phyloP scores from a whole-genome alignment of 2,113 vertebrate species.

The Tricholaema leucomelas region DNA sequence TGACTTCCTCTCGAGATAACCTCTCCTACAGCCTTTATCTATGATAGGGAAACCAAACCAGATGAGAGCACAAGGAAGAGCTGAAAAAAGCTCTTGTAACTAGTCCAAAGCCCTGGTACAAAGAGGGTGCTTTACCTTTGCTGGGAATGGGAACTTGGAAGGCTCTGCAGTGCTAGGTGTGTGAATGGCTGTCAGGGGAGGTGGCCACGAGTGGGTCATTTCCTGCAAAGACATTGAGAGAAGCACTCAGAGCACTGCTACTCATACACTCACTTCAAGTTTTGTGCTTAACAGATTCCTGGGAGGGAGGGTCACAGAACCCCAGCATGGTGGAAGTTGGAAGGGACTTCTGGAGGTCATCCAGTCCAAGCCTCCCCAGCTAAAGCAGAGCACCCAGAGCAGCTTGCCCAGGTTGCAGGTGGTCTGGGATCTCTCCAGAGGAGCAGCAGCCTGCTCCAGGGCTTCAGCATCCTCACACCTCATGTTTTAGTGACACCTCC shows the following conservation, averaged over 20 bases:
- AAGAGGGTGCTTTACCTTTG: conserved; percentile 77
- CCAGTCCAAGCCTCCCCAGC: no score
- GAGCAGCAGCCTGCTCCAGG: no score
- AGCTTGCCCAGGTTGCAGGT: no score
- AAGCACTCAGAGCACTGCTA: background rate
- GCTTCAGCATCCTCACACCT: no score
- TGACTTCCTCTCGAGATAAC: background rate
- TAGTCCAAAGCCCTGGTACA: background rate
- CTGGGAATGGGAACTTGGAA: conserved; percentile 80
- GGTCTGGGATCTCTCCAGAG: no score
- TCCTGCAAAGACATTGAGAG: conserved; percentile 78
- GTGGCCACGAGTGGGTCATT: conserved; percentile 94
- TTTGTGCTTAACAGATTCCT: background rate
- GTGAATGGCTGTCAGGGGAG: conserved; percentile 87
- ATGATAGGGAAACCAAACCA: background rate
- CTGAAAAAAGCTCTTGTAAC: background rate
- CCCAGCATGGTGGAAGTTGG: no score
- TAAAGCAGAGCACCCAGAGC: no score
- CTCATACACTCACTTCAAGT: background rate
- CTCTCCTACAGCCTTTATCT: background rate
- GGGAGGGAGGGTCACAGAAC: no score
- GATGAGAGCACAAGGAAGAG: background rate
- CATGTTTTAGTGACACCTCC: no score
- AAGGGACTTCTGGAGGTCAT: no score
- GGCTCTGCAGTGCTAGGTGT: conserved; percentile 82